These are phyloP conservation scores for Myoxocephalus aenaeus DNA, from an alignment of 2,797 vertebrate genomes.

Conservation along the genomic window DNA sequence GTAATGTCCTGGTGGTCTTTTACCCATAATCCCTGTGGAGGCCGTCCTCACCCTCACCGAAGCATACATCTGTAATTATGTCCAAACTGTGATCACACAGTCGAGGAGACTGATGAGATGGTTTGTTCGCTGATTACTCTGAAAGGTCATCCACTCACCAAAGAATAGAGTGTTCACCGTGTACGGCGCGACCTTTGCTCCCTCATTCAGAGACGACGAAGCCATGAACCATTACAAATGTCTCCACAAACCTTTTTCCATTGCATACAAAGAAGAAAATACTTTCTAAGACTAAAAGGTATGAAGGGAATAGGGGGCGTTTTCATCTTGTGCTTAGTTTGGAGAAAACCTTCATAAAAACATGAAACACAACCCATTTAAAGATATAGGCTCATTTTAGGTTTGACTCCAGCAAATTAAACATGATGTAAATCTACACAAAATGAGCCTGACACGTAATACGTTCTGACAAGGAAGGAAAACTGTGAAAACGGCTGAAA, in stretches of 20 bases:
- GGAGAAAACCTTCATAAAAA: constrained; percentile 1
- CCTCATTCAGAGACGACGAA: not conserved
- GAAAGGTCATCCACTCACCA: constrained; percentile 28
- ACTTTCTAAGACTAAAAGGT: not conserved
- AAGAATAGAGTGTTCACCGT: constrained; percentile 4
- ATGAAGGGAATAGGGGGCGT: not conserved
- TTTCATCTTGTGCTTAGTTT: not conserved
- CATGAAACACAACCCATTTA: not conserved
- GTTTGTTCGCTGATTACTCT: constrained; percentile 44
- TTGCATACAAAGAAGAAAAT: not conserved
- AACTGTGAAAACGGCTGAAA: not conserved
- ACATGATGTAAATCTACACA: not conserved
- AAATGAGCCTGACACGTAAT: not conserved
- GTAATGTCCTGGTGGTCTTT: not conserved
- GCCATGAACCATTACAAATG: not conserved
- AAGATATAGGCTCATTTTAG: too few species aligned
- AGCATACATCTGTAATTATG: constrained; percentile 20
- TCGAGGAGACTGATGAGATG: constrained; percentile 35
- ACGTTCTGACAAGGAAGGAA: not conserved
- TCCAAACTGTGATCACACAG: constrained; percentile 33
- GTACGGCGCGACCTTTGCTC: not conserved
- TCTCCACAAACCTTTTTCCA: not conserved
- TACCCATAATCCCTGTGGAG: not conserved
- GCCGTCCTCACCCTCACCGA: constrained; percentile 3
- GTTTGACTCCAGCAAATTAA: constrained; percentile 1